A percentile compares a stretch with the other conserved stretches of the same genome.
Evolutionary conservation across 2,888 invertebrate genomes (phyloP).

Genomic region (Chalcis sispes): DNA sequence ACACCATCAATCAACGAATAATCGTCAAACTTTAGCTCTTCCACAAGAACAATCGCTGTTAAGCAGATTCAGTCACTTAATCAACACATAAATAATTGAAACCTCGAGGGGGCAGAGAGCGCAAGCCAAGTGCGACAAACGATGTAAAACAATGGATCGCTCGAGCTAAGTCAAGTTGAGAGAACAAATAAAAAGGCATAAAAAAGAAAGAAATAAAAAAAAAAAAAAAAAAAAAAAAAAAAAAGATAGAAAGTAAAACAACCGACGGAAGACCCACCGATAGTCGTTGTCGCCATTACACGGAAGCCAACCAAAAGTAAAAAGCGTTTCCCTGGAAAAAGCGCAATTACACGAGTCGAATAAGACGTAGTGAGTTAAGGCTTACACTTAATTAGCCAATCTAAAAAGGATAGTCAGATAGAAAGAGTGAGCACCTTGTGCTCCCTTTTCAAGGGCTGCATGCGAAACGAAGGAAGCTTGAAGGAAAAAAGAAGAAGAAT

Average conservation of each 20-base stretch:
- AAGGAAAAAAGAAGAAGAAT: constrained; percentile 24
- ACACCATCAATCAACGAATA: too few species aligned
- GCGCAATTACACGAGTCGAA: constrained; percentile 45
- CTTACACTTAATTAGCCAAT: constrained; percentile 56
- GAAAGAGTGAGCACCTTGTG: constrained; percentile 25
- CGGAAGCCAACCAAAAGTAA: constrained; percentile 27
- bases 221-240: neutral
- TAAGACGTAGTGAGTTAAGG: constrained; percentile 37
- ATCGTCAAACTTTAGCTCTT: too few species aligned
- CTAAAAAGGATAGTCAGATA: constrained; percentile 26
- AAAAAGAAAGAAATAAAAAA: too few species aligned
- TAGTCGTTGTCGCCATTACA: constrained; percentile 32
- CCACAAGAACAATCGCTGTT: too few species aligned
- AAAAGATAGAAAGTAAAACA: neutral
- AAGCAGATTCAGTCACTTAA: too few species aligned
- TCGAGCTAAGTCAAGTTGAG: too few species aligned
- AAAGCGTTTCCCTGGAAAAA: constrained; percentile 48
- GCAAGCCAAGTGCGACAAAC: too few species aligned
- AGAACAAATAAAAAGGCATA: too few species aligned
- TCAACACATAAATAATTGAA: too few species aligned
- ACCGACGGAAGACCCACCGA: neutral
- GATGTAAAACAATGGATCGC: too few species aligned
- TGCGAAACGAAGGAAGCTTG: neutral
- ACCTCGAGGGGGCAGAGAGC: too few species aligned
- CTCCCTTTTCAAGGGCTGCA: neutral